Evolutionary conservation across 1,140 invertebrate species (phyloP).

Genomic region (Hylyphantes graminicola): DNA sequence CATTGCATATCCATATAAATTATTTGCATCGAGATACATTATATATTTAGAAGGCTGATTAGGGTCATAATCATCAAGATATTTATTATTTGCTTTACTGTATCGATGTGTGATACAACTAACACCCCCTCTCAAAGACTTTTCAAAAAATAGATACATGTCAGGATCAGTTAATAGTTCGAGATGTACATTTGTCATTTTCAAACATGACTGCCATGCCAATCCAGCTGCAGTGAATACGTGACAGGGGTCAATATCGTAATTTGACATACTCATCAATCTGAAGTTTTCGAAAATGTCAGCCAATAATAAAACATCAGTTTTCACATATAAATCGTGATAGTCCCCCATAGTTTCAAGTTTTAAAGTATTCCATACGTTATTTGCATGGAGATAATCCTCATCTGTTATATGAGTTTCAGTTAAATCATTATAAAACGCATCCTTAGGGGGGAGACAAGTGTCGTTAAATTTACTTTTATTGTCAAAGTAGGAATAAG

Average conservation of each 20-base stretch:
- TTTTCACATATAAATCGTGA: constrained; percentile 16
- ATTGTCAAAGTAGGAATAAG: constrained; percentile 2
- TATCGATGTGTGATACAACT: not conserved
- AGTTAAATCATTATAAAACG: constrained; percentile 1
- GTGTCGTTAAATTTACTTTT: constrained; percentile 5
- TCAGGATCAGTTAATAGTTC: constrained; percentile 27
- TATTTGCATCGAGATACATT: constrained; percentile 63
- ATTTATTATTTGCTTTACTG: not conserved
- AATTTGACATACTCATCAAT: not conserved
- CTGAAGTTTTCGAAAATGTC: constrained; percentile 25
- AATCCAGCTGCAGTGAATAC: not conserved
- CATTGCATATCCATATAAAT: constrained; percentile 63
- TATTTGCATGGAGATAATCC: constrained; percentile 18
- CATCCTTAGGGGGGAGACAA: not conserved
- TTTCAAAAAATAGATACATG: constrained; percentile 36
- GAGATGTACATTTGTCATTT: not conserved
- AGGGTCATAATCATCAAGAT: constrained; percentile 13
- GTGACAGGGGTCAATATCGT: not conserved
- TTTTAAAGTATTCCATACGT: not conserved
- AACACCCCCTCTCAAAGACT: constrained; percentile 1
- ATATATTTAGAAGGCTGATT: constrained; percentile 58
- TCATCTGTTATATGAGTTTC: not conserved
- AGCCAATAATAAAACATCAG: constrained; percentile 1
- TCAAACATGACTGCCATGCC: constrained; percentile 16
- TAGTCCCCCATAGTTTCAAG: not conserved